Evolutionary conservation across 2,888 invertebrate genomes (phyloP).

Genomic region (Marronus borbonicus): DNA sequence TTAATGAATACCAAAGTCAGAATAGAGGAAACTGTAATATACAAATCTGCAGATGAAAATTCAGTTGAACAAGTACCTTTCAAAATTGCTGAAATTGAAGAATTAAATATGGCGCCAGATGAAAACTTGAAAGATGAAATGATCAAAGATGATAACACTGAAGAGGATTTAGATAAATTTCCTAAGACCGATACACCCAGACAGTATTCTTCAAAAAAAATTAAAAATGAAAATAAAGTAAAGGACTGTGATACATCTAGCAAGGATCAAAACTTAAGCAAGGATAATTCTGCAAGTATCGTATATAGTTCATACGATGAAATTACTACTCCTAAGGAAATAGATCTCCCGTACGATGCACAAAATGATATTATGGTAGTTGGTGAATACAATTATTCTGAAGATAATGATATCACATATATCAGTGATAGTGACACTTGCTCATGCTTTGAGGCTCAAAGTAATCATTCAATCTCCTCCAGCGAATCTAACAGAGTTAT

Average conservation of each 20-base stretch:
- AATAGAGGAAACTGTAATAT: not conserved
- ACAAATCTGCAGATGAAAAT: not conserved
- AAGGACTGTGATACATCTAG: too few relatives aligned
- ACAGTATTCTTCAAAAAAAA: conserved; percentile 27
- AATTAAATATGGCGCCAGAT: not conserved
- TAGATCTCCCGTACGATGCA: conserved; percentile 14
- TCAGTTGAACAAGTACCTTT: too few relatives aligned
- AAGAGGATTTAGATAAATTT: not conserved
- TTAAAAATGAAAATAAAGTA: not conserved
- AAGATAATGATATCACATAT: not conserved
- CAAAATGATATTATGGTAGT: not conserved
- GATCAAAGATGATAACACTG: not conserved
- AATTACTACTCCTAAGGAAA: conserved; percentile 4
- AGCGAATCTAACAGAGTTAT: not conserved
- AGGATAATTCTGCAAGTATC: conserved; percentile 36
- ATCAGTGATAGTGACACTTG: conserved; percentile 29
- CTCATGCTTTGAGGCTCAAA: conserved; percentile 32
- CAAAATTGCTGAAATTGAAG: conserved; percentile 32
- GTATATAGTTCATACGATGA: not conserved
- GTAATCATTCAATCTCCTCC: conserved; percentile 14
- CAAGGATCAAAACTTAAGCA: not conserved
- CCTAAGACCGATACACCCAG: not conserved
- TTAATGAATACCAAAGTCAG: not conserved
- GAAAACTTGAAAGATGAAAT: not conserved
- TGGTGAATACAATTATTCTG: conserved; percentile 4